Evolutionary conservation across 2,888 invertebrate genomes (phyloP).

Genomic region (Cantharis flavilabris): DNA sequence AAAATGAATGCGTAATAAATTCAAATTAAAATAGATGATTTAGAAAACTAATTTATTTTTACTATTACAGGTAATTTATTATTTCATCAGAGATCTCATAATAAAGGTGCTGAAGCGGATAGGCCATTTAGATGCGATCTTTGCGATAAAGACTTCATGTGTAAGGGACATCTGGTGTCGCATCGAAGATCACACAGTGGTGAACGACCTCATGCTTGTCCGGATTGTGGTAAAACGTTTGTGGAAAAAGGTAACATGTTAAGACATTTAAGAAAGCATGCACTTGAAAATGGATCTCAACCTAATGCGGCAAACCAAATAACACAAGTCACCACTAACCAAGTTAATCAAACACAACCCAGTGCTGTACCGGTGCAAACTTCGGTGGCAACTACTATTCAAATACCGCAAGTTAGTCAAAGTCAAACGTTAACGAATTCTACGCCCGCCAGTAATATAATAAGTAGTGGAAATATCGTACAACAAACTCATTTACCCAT

Average conservation of each 20-base stretch:
- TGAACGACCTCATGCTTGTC: slow-evolving; percentile 66
- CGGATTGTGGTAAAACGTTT: slow-evolving; percentile 76
- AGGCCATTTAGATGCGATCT: slow-evolving; percentile 76
- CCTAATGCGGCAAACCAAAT: slow-evolving; percentile 37
- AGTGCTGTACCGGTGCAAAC: slow-evolving; percentile 31
- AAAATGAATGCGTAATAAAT: too few relatives aligned
- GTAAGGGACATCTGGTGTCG: slow-evolving; percentile 84
- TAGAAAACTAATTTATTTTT: not conserved
- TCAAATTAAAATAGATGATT: too few relatives aligned
- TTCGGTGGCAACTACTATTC: slow-evolving; percentile 47
- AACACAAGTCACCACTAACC: slow-evolving; percentile 41
- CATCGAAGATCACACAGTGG: slow-evolving; percentile 80
- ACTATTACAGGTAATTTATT: slow-evolving; percentile 76
- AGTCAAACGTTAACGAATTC: slow-evolving; percentile 44
- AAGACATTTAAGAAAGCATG: slow-evolving; percentile 75
- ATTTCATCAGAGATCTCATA: slow-evolving; percentile 86
- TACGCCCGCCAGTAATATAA: slow-evolving; percentile 45
- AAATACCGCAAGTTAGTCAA: slow-evolving; percentile 50
- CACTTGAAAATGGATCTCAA: slow-evolving; percentile 55
- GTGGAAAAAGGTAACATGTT: slow-evolving; percentile 81
- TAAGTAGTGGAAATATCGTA: slow-evolving; percentile 34
- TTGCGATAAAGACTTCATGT: slow-evolving; percentile 86
- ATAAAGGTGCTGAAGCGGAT: slow-evolving; percentile 62
- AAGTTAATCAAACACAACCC: slow-evolving; percentile 43
- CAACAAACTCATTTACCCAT: slow-evolving; percentile 47